Evolutionary conservation across 1,140 invertebrate species (phyloP).

Genomic region (Arctopsyche grandis): DNA sequence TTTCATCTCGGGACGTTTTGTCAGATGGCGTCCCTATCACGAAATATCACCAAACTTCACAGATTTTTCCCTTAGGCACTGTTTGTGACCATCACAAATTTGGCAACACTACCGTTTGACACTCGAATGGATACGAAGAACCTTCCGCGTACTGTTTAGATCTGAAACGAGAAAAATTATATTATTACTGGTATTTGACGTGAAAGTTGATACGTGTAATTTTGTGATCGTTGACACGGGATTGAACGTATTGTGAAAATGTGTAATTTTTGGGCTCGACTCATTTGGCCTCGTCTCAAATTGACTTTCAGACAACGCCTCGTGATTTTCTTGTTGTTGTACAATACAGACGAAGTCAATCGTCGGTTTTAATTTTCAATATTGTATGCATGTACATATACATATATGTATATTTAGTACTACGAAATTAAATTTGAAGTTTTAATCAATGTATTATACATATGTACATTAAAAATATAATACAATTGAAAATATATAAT

Average conservation of each 20-base stretch:
- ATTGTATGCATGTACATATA: no score
- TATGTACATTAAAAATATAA: no score
- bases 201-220: conserved; percentile 6
- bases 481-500: no score
- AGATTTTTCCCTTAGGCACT: neutral
- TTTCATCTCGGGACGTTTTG: neutral
- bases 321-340: conserved; percentile 9
- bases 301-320: conserved; percentile 3
- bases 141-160: neutral
- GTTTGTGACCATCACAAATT: neutral
- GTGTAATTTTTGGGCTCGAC: neutral
- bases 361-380: no score
- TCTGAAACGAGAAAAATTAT: neutral
- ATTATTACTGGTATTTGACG: neutral
- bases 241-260: neutral
- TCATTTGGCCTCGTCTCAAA: conserved; percentile 6
- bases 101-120: neutral
- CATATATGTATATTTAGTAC: no score
- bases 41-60: neutral
- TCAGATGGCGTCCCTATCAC: no score
- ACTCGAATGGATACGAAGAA: neutral
- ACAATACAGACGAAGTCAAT: neutral
- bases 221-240: neutral
- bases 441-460: no score
- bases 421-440: no score